Base-by-base conservation (phyloP, 2,113 vertebrate genomes). In the Channa argus region DNA sequence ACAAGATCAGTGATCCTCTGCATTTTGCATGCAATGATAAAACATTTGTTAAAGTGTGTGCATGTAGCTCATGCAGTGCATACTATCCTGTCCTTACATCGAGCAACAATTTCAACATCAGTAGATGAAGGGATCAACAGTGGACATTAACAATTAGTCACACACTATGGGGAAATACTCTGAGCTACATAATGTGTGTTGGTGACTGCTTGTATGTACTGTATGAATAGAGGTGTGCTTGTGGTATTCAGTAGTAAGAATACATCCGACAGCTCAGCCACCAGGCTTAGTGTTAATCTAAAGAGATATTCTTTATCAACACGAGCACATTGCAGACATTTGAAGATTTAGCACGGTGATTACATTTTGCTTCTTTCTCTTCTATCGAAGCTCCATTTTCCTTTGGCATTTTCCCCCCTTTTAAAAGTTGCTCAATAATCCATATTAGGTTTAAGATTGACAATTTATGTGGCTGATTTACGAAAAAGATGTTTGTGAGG, bases 221-320 rank as follows among this genome's bases (percentile, higher is more conserved):
- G 4, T 34, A 5, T 63, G 60, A 14, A 11, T 54, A 13, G 7
- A 34, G 24, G 45, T 80, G 44, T 49, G 55, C 50, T 60, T 43
- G 45, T 61, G 47, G 64, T 33, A 50, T 47, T 77, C 43, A 52
- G 66, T 12, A 11, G 15, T 68, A 51, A 67, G 52, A 77, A 24
- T 50, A 38, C 55, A 50, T 46, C 38, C 0, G 1, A 51, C 8
- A 6, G 52, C 74, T 72, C 72, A 55, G 63, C 70, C 53, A 68
- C 53, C 11, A 73, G 71, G 77, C 67, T 65, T 76, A 53, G 45
- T 44, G 63, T 75, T 84, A 77, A 82, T 84, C 85, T 79, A 63
- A 77, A 70, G 45, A 70, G 62, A 71, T 70, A 64, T 63, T 63
- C 62, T 85, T 84, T 84, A 84, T 88, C 86, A 71, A 51, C 78